Base-by-base conservation (phyloP, 1,140 invertebrate species). In the Dysdera silvatica region DNA sequence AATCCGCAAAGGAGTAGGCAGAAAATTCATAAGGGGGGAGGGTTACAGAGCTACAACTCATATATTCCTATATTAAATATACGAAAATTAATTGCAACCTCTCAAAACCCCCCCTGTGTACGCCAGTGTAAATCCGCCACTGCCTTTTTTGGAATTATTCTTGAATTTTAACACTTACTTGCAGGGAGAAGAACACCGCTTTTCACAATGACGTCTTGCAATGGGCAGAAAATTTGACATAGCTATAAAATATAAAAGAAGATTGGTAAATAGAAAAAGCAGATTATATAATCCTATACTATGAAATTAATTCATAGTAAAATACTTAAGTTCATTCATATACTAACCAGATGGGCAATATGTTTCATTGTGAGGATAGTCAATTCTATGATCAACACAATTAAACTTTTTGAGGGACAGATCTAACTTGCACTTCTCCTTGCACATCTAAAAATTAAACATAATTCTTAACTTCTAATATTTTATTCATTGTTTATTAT, bases 381-480 rank as follows among this genome's bases (percentile, higher is more conserved):
- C 51, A 20, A 61, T 61, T 2, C 28, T 28, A 10, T 28, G 18
- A 35, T 61, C 60, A 4, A 52, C 60, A 35, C 60, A 61, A 5
- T 43, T 26, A 47, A 43, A 43, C 12, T 5, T 7, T 8, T 54
- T 20, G 16, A 61, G 4, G 3, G 60, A 61, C 16, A 47, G 40
- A 8, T 61, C 60, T 26, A 61, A 28, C 24, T 61, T 61, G 24
- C 60, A 61, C 47, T 61, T 61, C 33, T 47, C 60, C 37, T 53
- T 61, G 16, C 60, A 61, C 60, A 61, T 61, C 60, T 61, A 37
- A 4, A 20, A 47, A 32, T 2, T 32, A 20, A 47, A 8, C n/a
- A n/a, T n/a, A n/a, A n/a, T n/a, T n/a, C n/a, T n/a, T n/a, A n/a
- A n/a, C n/a, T n/a, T n/a, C n/a, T n/a, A n/a, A n/a, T n/a, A n/a